Evolutionary conservation across 2,797 vertebrate species (phyloP).

Genomic region (Rhodeus uyekii): DNA sequence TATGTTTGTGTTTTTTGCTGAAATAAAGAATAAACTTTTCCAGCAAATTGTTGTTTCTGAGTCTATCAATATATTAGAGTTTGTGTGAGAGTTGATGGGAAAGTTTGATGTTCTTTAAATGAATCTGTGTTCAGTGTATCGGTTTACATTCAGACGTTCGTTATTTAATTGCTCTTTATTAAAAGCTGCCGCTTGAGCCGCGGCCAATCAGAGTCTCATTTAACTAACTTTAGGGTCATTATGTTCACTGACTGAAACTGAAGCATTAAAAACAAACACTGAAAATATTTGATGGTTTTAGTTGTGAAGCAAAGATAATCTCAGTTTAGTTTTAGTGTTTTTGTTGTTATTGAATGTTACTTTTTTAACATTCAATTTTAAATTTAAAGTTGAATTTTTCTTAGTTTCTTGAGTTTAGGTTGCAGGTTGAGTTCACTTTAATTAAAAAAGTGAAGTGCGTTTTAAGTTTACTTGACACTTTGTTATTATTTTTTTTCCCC

Average conservation of each 20-base stretch:
- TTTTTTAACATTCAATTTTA: neutral
- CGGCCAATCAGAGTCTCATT: neutral
- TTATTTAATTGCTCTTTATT: too few species aligned
- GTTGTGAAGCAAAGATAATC: neutral
- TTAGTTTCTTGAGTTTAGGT: neutral
- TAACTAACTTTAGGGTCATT: too few species aligned
- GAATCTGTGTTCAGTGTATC: too few species aligned
- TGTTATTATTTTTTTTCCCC: neutral
- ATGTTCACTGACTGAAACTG: neutral
- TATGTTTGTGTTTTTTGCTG: conserved; percentile 8
- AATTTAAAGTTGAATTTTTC: neutral
- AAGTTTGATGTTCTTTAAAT: too few species aligned
- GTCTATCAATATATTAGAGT: neutral
- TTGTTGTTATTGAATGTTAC: neutral
- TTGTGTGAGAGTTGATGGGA: too few species aligned
- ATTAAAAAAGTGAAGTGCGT: too few species aligned
- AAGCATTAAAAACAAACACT: neutral
- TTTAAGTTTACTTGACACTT: too few species aligned
- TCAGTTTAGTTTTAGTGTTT: neutral
- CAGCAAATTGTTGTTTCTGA: neutral
- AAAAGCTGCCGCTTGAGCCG: too few species aligned
- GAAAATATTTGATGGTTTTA: neutral
- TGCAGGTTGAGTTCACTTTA: neutral
- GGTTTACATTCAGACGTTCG: too few species aligned
- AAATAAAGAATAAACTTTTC: conserved; percentile 30